phyloP scores from a whole-genome alignment of 1,140 invertebrate genomes.

The Plutomurus gul region DNA sequence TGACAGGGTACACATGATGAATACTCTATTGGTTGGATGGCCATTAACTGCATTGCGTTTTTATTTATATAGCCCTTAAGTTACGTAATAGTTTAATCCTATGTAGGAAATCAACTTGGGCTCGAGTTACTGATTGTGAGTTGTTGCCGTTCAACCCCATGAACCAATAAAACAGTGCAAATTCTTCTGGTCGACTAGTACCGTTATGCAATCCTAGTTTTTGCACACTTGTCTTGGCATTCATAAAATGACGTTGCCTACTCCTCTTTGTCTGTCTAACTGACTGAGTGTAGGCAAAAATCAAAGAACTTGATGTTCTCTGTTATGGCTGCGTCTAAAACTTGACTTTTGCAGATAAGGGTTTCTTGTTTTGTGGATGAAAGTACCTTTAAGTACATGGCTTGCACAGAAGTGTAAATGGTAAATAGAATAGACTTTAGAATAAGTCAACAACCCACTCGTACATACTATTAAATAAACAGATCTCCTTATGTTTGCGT shows the following conservation, averaged over 20 bases:
- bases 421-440: not conserved
- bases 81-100: not conserved
- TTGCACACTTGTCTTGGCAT: not conserved
- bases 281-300: not conserved
- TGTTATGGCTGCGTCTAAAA: not conserved
- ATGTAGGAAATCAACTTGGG: not conserved
- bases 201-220: slow-evolving; percentile 17
- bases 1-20: too few species aligned
- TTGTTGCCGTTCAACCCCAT: not conserved
- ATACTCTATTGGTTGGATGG: too few species aligned
- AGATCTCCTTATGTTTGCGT: not conserved
- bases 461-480: slow-evolving; percentile 5
- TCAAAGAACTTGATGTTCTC: not conserved
- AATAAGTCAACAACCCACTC: slow-evolving; percentile 14
- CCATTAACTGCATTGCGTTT: too few species aligned
- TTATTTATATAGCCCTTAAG: not conserved
- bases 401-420: not conserved
- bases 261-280: not conserved
- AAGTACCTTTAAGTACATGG: not conserved
- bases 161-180: slow-evolving; percentile 16
- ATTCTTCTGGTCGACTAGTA: slow-evolving; percentile 20
- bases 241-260: not conserved
- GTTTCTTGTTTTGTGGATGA: not conserved
- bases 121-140: not conserved
- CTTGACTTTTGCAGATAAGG: not conserved